These are phyloP conservation scores for Drosophila rubida DNA, from an alignment of 2,888 invertebrate genomes.

Conservation along the genomic window DNA sequence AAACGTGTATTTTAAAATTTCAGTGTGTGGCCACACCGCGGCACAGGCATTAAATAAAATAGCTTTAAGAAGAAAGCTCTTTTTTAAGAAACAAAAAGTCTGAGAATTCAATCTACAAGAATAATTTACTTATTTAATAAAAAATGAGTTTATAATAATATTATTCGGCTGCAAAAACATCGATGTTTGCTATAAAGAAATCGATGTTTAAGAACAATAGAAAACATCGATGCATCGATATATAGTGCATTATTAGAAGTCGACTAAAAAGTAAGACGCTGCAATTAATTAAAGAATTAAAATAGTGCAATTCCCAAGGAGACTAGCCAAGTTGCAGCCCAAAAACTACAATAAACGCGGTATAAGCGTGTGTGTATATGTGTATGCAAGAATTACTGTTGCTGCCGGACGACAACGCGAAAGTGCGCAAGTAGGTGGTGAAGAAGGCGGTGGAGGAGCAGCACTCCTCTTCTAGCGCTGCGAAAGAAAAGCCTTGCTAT, in stretches of 20 bases:
- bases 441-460: conserved; percentile 30
- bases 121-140: conserved; percentile 12
- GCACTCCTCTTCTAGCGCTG: conserved; percentile 33
- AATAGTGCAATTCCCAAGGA: conserved; percentile 15
- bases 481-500: conserved; percentile 57
- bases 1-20: no score
- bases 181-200: no score
- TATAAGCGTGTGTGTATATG: conserved; percentile 20
- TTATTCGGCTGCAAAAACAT: no score
- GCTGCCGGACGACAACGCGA: conserved; percentile 50
- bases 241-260: conserved; percentile 31
- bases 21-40: no score
- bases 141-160: conserved; percentile 12
- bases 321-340: conserved; percentile 1
- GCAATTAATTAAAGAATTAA: conserved; percentile 20
- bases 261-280: conserved; percentile 25
- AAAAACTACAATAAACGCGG: conserved; percentile 4
- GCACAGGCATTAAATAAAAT: no score
- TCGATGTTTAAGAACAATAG: no score
- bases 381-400: conserved; percentile 34
- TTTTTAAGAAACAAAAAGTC: no score
- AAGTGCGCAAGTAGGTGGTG: conserved; percentile 33
- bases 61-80: no score
- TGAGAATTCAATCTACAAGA: no score
- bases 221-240: conserved; percentile 1